Conservation (phyloP, 2,888 invertebrate species). For the Hydroisotoma schaefferi region DNA sequence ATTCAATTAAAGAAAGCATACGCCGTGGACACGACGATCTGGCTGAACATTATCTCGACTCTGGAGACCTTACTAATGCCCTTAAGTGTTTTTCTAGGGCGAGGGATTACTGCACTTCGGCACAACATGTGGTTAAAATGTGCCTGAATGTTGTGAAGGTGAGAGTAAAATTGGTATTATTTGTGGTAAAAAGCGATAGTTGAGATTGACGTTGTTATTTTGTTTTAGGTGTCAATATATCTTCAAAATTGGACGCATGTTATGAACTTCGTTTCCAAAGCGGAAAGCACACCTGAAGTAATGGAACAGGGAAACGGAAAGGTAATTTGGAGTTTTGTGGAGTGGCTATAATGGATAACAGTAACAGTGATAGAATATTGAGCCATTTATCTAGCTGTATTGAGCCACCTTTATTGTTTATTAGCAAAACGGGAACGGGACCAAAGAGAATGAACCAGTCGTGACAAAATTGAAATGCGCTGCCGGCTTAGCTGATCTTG, state of each 20-base stretch:
- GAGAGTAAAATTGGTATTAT: not conserved
- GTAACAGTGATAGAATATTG: too few species aligned
- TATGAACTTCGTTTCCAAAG: conserved; percentile 93
- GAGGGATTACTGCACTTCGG: conserved; percentile 97
- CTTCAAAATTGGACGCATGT: conserved; percentile 98
- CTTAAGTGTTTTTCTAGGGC: conserved; percentile 96
- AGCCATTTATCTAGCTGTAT: too few species aligned
- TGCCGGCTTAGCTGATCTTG: conserved; percentile 89
- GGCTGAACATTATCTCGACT: conserved; percentile 95
- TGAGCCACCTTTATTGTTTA: too few species aligned
- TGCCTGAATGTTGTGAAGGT: conserved; percentile 97
- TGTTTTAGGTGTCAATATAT: conserved; percentile 72
- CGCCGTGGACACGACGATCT: conserved; percentile 96
- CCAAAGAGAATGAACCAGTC: conserved; percentile 63
- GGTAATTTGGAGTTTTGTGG: too few species aligned
- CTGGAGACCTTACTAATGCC: conserved; percentile 94
- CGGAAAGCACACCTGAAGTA: conserved; percentile 81
- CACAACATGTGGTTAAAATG: conserved; percentile 97
- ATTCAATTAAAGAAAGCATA: conserved; percentile 96
- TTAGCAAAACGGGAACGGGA: too few species aligned
- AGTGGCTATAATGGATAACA: too few species aligned
- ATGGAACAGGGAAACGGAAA: conserved; percentile 46
- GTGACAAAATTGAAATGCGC: conserved; percentile 81
- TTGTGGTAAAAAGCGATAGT: not conserved
- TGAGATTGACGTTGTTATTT: not conserved